Evolutionary conservation across 2,797 vertebrate species (phyloP).

Genomic region (Alauda arvensis): DNA sequence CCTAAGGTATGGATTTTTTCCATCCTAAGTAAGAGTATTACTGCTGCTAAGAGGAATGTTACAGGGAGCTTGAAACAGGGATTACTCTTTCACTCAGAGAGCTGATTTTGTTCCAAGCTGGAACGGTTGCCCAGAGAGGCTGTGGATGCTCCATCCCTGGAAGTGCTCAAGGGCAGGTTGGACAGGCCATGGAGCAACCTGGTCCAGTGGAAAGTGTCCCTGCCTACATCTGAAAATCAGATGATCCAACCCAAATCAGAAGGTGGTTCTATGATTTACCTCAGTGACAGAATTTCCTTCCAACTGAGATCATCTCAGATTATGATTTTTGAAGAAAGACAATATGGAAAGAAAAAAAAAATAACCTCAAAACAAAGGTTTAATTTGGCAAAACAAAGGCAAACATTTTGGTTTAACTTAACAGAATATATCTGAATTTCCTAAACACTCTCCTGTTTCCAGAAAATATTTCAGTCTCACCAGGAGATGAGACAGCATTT

Average conservation of each 20-base stretch:
- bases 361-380: not conserved
- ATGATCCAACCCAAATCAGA: not conserved
- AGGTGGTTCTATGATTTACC: not conserved
- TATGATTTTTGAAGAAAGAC: not conserved
- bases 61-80: not conserved
- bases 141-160: not conserved
- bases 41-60: not conserved
- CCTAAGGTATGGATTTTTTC: not conserved
- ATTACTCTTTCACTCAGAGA: not conserved
- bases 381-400: not conserved
- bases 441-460: not conserved
- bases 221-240: not conserved
- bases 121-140: not conserved
- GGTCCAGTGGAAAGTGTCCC: not conserved
- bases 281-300: not conserved
- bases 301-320: not conserved
- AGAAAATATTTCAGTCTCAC: not conserved
- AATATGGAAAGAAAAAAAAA: not conserved
- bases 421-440: not conserved
- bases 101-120: not conserved
- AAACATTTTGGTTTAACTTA: not conserved
- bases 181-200: not conserved
- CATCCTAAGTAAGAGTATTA: not conserved
- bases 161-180: not conserved
- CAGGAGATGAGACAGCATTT: not conserved